Evolutionary conservation across 2,888 invertebrate genomes (phyloP), one percentile per base, ranked within the genome.

Genomic region (Tricholauxania praeusta): DNA sequence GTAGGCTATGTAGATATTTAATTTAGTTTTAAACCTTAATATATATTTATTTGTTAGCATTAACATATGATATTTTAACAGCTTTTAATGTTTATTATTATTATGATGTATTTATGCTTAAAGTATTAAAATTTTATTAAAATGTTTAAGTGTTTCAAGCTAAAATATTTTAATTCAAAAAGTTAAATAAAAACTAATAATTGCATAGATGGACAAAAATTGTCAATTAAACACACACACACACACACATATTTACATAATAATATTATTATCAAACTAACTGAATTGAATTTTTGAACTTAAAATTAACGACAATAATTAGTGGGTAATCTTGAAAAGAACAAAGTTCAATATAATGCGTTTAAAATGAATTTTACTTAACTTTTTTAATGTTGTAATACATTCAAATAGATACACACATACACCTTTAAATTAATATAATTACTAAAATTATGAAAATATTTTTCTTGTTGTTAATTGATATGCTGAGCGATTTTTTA

Each of bases 231-330:
- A 28, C 51, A 64, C 22, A 64, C 19, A 72, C 39, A 59, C 51
- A 65, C 51, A 57, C 39, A 19, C 66, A 49, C 28, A 32, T 60
- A 65, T 28, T 28, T 66, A 66, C 32, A 19, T 49, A 62, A n/a
- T 22, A 60, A 70, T 28, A 49, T 66, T 32, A 32, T 12, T 51
- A 71, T n/a, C 19, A 14, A 32, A 63, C 32, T 62, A 72, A 67
- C 71, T 53, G 65, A 63, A 28, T 57, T 60, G 48, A 52, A 55
- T 70, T 73, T 71, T 72, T 69, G 75, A 73, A 78, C 80, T 79
- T 76, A 79, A 79, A 76, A 76, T 78, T 72, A 78, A 80, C 76
- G 81, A 83, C 81, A 83, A 83, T 82, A 83, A 83, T 76, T 82
- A 82, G 83, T 17, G 68, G 65, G 59, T 76, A 74, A 73, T 55